These are phyloP conservation scores for Macrosiphum euphorbiae DNA, from an alignment of 2,888 invertebrate species.

Conservation along the genomic window DNA sequence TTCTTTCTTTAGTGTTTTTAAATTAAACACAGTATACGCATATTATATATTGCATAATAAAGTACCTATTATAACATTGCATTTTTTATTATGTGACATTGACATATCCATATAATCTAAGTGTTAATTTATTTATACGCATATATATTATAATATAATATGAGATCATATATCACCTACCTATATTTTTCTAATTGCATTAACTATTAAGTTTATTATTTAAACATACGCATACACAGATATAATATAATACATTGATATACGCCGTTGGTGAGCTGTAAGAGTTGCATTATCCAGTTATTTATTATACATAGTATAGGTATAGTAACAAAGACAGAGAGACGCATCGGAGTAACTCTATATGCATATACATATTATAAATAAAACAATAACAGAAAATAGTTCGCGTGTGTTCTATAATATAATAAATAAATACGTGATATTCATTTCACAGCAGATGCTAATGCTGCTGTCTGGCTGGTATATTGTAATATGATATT, in stretches of 20 bases:
- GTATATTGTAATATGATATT: not conserved
- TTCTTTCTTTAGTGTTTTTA: not conserved
- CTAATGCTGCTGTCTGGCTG: not conserved
- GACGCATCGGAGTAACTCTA: not conserved
- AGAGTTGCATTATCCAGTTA: not conserved
- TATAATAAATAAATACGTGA: slow-evolving; percentile 10
- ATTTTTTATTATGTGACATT: not conserved
- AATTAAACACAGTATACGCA: not conserved
- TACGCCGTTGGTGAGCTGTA: not conserved
- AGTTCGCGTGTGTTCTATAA: not conserved
- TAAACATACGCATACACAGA: not conserved
- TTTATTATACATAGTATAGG: not conserved
- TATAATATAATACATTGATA: not conserved
- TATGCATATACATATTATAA: not conserved
- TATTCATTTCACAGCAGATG: not conserved
- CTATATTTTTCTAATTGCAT: not conserved
- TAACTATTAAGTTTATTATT: not conserved
- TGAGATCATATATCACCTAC: not conserved
- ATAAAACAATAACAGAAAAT: not conserved
- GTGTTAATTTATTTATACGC: not conserved
- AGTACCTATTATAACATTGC: not conserved
- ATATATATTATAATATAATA: not conserved
- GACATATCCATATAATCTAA: not conserved
- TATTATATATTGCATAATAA: not conserved
- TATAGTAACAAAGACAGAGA: not conserved